Percentiles rank a stretch among this genome's conserved stretches.
These are phyloP conservation scores for Cephalopachus bancanus DNA, from an alignment of 2,797 vertebrate genomes.

Conservation along the genomic window DNA sequence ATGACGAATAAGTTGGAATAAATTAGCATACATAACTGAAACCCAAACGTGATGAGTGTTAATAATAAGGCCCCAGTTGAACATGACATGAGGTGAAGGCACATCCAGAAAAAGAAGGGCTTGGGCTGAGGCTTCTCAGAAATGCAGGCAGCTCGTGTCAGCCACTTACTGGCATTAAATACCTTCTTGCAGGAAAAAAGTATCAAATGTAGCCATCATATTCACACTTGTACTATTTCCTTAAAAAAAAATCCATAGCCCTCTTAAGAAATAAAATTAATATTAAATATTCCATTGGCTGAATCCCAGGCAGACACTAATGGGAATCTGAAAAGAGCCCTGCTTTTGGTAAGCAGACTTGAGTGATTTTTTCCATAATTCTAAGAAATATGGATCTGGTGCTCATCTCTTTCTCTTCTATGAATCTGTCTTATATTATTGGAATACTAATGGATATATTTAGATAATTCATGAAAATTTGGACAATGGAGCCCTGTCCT, in stretches of 20 bases:
- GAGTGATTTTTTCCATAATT: slow-evolving; percentile 43
- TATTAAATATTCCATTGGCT: slow-evolving; percentile 86
- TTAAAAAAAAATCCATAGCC: slow-evolving; percentile 82
- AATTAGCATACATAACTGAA: slow-evolving; percentile 76
- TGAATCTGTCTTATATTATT: background rate
- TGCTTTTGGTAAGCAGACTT: slow-evolving; percentile 77
- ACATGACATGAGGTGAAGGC: slow-evolving; percentile 50
- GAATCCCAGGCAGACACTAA: slow-evolving; percentile 81
- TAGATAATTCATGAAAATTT: slow-evolving; percentile 34
- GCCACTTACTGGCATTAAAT: slow-evolving; percentile 78
- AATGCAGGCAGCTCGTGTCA: slow-evolving; percentile 60
- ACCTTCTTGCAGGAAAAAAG: slow-evolving; percentile 73
- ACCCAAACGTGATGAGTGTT: slow-evolving; percentile 39
- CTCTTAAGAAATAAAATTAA: slow-evolving; percentile 85
- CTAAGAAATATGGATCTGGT: slow-evolving; percentile 26
- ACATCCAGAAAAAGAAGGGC: slow-evolving; percentile 15
- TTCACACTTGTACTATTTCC: slow-evolving; percentile 82
- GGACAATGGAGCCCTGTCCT: background rate
- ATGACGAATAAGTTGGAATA: slow-evolving; percentile 64
- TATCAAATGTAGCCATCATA: slow-evolving; percentile 69
- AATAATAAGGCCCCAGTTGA: slow-evolving; percentile 18
- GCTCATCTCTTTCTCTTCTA: background rate
- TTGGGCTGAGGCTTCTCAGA: slow-evolving; percentile 73
- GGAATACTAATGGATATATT: slow-evolving; percentile 19
- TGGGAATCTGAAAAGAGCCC: slow-evolving; percentile 76